A percentile compares a stretch with the other conserved stretches of the same genome.
These are phyloP conservation scores for Perca flavescens DNA, from an alignment of 2,113 vertebrate species.

Conservation along the genomic window DNA sequence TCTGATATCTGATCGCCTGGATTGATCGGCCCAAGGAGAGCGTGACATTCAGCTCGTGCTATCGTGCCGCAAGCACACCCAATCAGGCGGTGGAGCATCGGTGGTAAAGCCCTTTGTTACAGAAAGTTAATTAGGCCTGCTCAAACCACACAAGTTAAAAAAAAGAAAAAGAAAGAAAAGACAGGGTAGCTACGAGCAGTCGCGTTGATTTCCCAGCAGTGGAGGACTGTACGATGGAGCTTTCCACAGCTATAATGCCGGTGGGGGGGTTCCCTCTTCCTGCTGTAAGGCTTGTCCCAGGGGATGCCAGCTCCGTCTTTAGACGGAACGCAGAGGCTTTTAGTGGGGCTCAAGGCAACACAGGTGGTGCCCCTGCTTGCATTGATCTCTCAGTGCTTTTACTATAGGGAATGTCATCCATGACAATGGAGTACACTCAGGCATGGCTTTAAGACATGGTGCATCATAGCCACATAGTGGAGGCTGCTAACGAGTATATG, in stretches of 20 bases:
- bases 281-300: slow-evolving; percentile 47
- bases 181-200: slow-evolving; percentile 15
- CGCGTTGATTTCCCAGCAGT: slow-evolving; percentile 54
- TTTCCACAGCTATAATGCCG: slow-evolving; percentile 29
- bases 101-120: slow-evolving; percentile 36
- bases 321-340: slow-evolving; percentile 69
- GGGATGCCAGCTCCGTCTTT: slow-evolving; percentile 61
- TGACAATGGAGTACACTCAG: slow-evolving; percentile 50
- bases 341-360: slow-evolving; percentile 69
- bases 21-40: slow-evolving; percentile 84
- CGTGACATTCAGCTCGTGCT: slow-evolving; percentile 79
- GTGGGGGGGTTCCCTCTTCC: slow-evolving; percentile 34
- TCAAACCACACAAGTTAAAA: slow-evolving; percentile 22
- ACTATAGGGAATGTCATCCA: slow-evolving; percentile 51
- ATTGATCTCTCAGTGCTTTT: slow-evolving; percentile 67
- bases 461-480: slow-evolving; percentile 20
- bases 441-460: slow-evolving; percentile 30
- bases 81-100: slow-evolving; percentile 35
- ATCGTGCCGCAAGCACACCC: slow-evolving; percentile 53
- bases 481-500: not conserved
- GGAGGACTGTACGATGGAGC: slow-evolving; percentile 18
- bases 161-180: not conserved
- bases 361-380: slow-evolving; percentile 69
- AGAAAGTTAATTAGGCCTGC: slow-evolving; percentile 71
- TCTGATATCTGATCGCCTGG: slow-evolving; percentile 81